A percentile compares a stretch with the other conserved stretches of the same genome.
These are phyloP conservation scores for Listronotus oregonensis DNA, from an alignment of 1,140 invertebrate genomes.

Conservation along the genomic window DNA sequence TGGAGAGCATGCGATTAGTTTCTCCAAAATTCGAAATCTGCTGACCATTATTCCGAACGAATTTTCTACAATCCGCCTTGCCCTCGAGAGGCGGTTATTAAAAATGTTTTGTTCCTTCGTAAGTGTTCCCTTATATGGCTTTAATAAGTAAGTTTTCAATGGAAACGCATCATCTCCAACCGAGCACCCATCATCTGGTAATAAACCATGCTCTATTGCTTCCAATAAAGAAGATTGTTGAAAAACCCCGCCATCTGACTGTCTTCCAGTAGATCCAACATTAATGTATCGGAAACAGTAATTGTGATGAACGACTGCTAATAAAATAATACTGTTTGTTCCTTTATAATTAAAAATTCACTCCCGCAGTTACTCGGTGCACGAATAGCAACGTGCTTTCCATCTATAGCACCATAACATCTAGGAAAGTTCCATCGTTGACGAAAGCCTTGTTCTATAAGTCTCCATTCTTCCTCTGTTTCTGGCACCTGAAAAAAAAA, in stretches of 20 bases:
- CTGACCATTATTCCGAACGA: too few species aligned
- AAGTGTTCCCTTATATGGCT: slow-evolving; percentile 8
- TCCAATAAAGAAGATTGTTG: too few species aligned
- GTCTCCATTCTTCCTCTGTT: not conserved
- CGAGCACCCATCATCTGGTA: slow-evolving; percentile 1
- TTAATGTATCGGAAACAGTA: slow-evolving; percentile 55
- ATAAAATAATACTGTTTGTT: slow-evolving; percentile 9
- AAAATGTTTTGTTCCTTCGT: too few species aligned
- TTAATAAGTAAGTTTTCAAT: too few species aligned
- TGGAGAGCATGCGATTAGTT: too few species aligned
- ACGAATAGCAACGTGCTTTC: slow-evolving; percentile 56
- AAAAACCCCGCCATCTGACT: slow-evolving; percentile 54
- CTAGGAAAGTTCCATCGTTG: slow-evolving; percentile 2
- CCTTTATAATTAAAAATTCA: slow-evolving; percentile 57
- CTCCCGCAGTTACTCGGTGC: slow-evolving; percentile 48
- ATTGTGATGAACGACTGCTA: slow-evolving; percentile 55
- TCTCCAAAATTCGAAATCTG: too few species aligned
- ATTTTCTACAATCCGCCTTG: too few species aligned
- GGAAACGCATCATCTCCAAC: slow-evolving; percentile 20
- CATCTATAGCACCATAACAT: slow-evolving; percentile 55
- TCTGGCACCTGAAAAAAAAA: not conserved
- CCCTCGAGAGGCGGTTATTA: too few species aligned
- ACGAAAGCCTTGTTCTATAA: not conserved
- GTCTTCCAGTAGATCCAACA: slow-evolving; percentile 52
- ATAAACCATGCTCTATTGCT: slow-evolving; percentile 5